Conservation (phyloP, 1,140 invertebrate genomes). For the Drosophila aff. region DNA sequence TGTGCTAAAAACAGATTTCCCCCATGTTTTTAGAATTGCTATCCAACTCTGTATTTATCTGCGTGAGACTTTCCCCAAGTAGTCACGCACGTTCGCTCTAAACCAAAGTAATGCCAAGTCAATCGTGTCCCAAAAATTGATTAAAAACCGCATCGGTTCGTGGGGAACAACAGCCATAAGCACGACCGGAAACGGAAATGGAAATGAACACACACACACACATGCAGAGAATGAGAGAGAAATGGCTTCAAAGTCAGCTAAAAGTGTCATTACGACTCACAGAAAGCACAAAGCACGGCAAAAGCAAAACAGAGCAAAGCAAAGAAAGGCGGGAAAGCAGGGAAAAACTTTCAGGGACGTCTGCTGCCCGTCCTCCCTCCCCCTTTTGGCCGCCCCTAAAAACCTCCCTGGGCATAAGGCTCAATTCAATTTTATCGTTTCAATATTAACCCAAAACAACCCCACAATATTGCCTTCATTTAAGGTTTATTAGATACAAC, state of each 20-base stretch:
- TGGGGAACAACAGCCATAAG: conserved; percentile 27
- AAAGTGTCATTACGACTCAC: conserved; percentile 81
- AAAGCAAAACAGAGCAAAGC: conserved; percentile 56
- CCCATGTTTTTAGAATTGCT: background rate
- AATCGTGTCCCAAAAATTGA: conserved; percentile 70
- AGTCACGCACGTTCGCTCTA: conserved; percentile 38
- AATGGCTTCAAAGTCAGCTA: conserved; percentile 82
- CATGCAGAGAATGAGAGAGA: conserved; percentile 9
- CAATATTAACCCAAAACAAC: conserved; percentile 85
- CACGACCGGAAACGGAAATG: conserved; percentile 71
- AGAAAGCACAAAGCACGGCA: conserved; percentile 48
- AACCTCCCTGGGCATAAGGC: conserved; percentile 62
- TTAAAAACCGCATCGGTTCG: conserved; percentile 65
- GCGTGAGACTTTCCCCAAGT: conserved; percentile 3
- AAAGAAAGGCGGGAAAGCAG: conserved; percentile 21
- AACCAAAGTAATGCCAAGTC: conserved; percentile 30
- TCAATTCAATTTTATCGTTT: conserved; percentile 84
- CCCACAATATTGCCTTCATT: conserved; percentile 85
- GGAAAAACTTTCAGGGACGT: conserved; percentile 75
- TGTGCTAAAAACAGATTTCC: background rate
- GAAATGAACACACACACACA: conserved; percentile 47
- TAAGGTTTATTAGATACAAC: conserved; percentile 84
- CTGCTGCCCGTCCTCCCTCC: conserved; percentile 9
- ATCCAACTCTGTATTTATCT: conserved; percentile 3
- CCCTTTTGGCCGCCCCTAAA: background rate